Base-by-base conservation (phyloP, 2,888 invertebrate genomes). In the Platycheirus albimanus region DNA sequence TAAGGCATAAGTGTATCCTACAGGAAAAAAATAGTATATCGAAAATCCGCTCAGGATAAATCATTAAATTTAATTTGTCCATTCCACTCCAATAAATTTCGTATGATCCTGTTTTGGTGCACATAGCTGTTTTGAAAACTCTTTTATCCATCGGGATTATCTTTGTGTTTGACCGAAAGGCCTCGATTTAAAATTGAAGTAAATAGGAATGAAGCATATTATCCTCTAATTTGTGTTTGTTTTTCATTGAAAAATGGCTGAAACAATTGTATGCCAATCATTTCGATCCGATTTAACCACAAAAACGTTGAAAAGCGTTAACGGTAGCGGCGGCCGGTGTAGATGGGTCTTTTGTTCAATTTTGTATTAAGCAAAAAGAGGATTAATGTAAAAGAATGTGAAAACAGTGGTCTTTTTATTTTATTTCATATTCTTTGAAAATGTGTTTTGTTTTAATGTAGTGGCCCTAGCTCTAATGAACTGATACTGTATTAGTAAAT, bases 211-310 rank as follows among this genome's bases (percentile, higher is more conserved):
- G 66, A 45, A 63, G 71, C 77, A 71, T 77, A 81, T 81, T 61
- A 45, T 67, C 67, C 52, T 33, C 77, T 77, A 81, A 81, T 81
- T 81, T 64, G 76, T 56, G 17, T 61, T 51, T 38, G 64, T 47
- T 47, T 66, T n/a, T 67, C 61, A 66, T 66, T 71, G 70, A 52
- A 66, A 63, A 74, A 76, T 67, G 58, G 24, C 24, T 15, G 45
- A 58, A 81, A 80, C 56, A 87, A 87, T 87, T 87, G 86, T 85
- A 77, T 87, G 88, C 87, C 88, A 88, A 88, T 88, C 88, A 88
- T 86, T 86, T 79, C 72, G 86, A 87, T 87, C 87, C 86, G 87
- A 85, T 86, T 87, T 86, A 78, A 88, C 88, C 88, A 71, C 88
- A 88, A 87, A 86, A 64, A 58, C 30, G 19, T 41, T n/a, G 13